phyloP scores from a whole-genome alignment of 2,888 invertebrate genomes.

The Pogonocherus hispidulus region DNA sequence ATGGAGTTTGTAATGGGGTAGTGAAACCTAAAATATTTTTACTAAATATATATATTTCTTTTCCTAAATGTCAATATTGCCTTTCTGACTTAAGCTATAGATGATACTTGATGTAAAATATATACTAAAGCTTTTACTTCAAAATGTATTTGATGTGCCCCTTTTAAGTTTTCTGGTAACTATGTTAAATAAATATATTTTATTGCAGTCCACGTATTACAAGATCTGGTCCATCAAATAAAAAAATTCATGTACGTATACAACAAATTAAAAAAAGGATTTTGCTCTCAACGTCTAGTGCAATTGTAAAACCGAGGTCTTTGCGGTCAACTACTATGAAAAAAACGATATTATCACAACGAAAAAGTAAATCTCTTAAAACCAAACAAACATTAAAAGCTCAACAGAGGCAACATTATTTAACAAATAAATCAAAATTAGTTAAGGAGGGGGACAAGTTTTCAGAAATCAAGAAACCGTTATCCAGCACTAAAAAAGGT shows the following conservation, averaged over 20 bases:
- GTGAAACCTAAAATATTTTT: too few species aligned
- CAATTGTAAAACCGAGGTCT: slow-evolving; percentile 55
- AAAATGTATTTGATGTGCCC: too few species aligned
- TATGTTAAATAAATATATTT: slow-evolving; percentile 3
- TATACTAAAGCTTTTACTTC: too few species aligned
- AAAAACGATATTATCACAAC: slow-evolving; percentile 53
- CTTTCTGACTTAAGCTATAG: too few species aligned
- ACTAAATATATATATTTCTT: too few species aligned
- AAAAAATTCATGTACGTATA: slow-evolving; percentile 46
- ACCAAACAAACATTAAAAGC: slow-evolving; percentile 47
- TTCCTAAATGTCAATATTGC: too few species aligned
- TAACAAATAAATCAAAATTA: slow-evolving; percentile 32
- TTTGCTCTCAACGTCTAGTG: slow-evolving; percentile 51
- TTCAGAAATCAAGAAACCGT: not conserved
- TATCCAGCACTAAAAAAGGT: slow-evolving; percentile 33
- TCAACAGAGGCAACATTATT: slow-evolving; percentile 25
- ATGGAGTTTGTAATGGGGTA: too few species aligned
- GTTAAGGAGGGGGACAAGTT: not conserved
- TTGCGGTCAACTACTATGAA: slow-evolving; percentile 57
- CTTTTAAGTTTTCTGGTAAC: too few species aligned
- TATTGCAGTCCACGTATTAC: slow-evolving; percentile 54
- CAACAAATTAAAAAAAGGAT: slow-evolving; percentile 58
- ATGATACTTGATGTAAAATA: too few species aligned
- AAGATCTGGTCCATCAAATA: slow-evolving; percentile 54
- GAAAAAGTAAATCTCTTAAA: slow-evolving; percentile 40